Evolutionary conservation across 1,140 invertebrate genomes (phyloP).

Genomic region (Drosophila parabipectinata): DNA sequence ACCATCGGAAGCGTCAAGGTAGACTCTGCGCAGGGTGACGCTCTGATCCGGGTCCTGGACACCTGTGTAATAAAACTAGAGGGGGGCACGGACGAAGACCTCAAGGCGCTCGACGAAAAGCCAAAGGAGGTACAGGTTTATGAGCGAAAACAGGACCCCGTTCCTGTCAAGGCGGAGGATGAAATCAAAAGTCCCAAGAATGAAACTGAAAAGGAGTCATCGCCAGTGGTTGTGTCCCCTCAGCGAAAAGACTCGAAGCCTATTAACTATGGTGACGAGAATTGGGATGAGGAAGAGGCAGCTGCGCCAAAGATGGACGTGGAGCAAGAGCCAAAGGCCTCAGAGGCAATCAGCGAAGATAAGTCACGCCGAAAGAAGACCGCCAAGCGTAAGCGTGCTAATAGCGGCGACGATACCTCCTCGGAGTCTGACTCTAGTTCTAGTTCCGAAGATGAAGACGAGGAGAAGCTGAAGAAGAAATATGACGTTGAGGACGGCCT

Average conservation of each 20-base stretch:
- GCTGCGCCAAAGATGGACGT: background rate
- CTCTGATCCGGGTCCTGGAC: constrained; percentile 95
- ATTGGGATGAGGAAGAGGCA: constrained; percentile 84
- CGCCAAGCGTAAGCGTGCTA: constrained; percentile 83
- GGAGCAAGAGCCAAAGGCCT: constrained; percentile 50
- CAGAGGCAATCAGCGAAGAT: background rate
- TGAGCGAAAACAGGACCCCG: constrained; percentile 52
- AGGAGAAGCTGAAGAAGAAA: constrained; percentile 79
- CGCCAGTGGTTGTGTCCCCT: constrained; percentile 72
- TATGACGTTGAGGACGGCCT: constrained; percentile 82
- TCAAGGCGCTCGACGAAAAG: constrained; percentile 91
- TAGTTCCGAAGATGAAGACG: constrained; percentile 77
- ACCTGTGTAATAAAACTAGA: constrained; percentile 98
- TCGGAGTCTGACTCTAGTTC: constrained; percentile 68
- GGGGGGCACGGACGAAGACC: constrained; percentile 97
- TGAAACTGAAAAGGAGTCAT: constrained; percentile 33
- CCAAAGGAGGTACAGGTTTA: constrained; percentile 71
- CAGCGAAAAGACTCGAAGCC: constrained; percentile 28
- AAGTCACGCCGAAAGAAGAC: constrained; percentile 61
- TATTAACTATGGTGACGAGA: constrained; percentile 81
- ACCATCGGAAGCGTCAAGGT: constrained; percentile 92
- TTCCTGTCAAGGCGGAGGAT: constrained; percentile 50
- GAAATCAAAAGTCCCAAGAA: constrained; percentile 62
- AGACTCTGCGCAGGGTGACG: constrained; percentile 94
- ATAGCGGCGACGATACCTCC: constrained; percentile 81